phyloP scores from a whole-genome alignment of 2,797 vertebrate genomes.

The Scolopax rusticola region DNA sequence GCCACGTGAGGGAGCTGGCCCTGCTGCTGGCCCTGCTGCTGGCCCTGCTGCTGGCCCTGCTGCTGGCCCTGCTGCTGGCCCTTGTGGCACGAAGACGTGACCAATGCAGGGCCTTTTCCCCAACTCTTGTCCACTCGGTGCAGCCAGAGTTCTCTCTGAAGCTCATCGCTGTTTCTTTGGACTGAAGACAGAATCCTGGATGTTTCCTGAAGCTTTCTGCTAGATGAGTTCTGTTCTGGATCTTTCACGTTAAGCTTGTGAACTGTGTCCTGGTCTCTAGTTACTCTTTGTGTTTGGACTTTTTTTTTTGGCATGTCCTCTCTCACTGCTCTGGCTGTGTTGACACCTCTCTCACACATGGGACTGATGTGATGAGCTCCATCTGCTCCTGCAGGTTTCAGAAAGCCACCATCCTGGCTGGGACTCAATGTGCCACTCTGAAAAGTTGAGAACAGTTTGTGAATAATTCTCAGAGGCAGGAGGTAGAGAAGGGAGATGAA shows the following conservation, averaged over 20 bases:
- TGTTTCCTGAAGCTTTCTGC: not conserved
- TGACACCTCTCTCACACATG: not conserved
- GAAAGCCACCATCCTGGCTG: not conserved
- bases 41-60: not conserved
- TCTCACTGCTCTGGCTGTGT: not conserved
- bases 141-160: not conserved
- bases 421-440: not conserved
- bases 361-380: not conserved
- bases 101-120: not conserved
- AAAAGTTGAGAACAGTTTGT: not conserved
- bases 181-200: not conserved
- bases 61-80: too few relatives aligned
- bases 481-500: not conserved
- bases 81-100: not conserved
- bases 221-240: not conserved
- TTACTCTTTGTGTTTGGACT: not conserved
- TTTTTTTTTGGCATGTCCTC: not conserved
- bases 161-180: not conserved
- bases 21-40: not conserved
- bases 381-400: not conserved
- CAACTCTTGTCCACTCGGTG: not conserved
- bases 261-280: not conserved
- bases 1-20: not conserved
- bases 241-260: not conserved
- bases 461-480: not conserved